Base-by-base conservation (phyloP, 1,140 invertebrate species). In the Anadara kagoshimensis region DNA sequence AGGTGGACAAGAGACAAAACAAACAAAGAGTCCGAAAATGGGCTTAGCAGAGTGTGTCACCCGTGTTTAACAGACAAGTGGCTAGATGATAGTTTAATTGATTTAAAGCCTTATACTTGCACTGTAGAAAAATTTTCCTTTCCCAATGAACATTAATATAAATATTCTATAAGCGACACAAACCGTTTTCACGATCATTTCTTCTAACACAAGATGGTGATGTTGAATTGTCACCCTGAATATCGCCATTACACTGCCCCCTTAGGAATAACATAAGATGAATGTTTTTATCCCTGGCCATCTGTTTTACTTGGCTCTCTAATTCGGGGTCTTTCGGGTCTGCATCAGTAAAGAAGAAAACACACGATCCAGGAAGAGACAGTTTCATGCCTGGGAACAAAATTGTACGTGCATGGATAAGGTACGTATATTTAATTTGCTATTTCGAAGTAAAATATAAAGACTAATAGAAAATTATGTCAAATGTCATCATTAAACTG, bases 331-430 rank as follows among this genome's bases (percentile, higher is more conserved):
- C 72, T 63, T 73, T 73, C 1, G 72, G 63, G 54, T 68, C 65
- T 12, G 72, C 72, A 62, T 73, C 72, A n/a, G 72, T 73, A 26
- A 68, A 67, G 20, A 73, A 24, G 22, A 73, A 56, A 5, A 63
- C 43, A 62, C 57, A 56, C 0, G 72, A 73, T 24, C 66, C 66
- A 22, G 29, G 10, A 7, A 63, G 29, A 24, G 72, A 57, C 29
- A 14, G 5, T 16, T 8, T 14, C 0, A 68, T 56, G 0, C 18
- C 72, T 73, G 41, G 0, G 59, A 58, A 20, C 22, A 24, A 58
- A 45, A 36, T 36, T 36, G 7, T 36, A 36, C 7, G 29, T 36
- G 29, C 2, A 36, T 51, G 1, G 4, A 10, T 51, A n/a, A 59
- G 3, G 0, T 16, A 41, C 1, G 43, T 58, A 36, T 24, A 26